Percentiles rank a stretch among this genome's conserved stretches.
Evolutionary conservation across 2,113 vertebrate genomes (phyloP).

Genomic region (Elaphurus davidianus): DNA sequence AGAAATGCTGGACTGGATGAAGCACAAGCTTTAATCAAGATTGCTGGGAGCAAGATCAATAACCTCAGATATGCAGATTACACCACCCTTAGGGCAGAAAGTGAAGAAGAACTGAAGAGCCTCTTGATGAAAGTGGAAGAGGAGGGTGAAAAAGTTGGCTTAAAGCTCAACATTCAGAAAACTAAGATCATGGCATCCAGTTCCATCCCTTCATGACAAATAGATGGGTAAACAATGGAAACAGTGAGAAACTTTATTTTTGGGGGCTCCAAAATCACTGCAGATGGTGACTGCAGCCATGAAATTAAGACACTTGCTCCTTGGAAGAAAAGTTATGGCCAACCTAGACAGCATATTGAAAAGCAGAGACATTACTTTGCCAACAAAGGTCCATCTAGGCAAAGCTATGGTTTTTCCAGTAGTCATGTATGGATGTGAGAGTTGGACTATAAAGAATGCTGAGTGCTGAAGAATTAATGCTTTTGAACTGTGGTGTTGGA

Average conservation of each 20-base stretch:
- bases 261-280: background rate
- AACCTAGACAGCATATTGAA: background rate
- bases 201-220: background rate
- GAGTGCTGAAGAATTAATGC: background rate
- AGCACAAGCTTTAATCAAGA: background rate
- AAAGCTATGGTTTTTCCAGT: background rate
- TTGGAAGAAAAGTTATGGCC: background rate
- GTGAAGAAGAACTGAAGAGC: background rate
- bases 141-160: background rate
- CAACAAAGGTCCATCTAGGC: background rate
- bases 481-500: background rate
- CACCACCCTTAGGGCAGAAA: background rate
- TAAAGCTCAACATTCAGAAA: background rate
- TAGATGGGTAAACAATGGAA: background rate
- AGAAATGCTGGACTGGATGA: background rate
- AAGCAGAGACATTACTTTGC: background rate
- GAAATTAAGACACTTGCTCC: background rate
- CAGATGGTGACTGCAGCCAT: background rate
- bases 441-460: background rate
- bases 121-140: background rate
- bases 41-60: background rate
- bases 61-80: background rate
- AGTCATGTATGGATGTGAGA: background rate
- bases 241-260: background rate
- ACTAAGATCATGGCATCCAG: background rate